phyloP scores from a whole-genome alignment of 2,113 vertebrate genomes.

The Egretta garzetta region DNA sequence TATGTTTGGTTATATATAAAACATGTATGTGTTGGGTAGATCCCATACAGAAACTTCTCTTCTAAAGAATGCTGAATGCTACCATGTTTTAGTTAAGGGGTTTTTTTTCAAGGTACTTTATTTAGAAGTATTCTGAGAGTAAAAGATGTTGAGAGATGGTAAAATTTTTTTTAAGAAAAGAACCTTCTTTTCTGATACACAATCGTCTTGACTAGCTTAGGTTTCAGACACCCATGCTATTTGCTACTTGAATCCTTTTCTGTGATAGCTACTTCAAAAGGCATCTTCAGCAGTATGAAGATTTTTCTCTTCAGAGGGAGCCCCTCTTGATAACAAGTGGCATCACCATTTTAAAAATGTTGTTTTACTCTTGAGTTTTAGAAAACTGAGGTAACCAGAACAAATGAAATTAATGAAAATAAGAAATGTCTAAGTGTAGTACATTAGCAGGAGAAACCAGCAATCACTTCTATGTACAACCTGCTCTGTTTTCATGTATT shows the following conservation, averaged over 20 bases:
- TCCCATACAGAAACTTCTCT: background rate
- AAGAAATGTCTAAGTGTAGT: background rate
- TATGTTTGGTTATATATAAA: background rate
- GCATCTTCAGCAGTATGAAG: background rate
- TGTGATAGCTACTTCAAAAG: background rate
- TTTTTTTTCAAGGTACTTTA: background rate
- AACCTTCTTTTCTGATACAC: background rate
- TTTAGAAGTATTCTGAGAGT: background rate
- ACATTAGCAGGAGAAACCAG: background rate
- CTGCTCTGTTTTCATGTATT: background rate
- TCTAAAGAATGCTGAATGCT: background rate
- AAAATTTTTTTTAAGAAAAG: background rate
- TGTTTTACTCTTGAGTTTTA: background rate
- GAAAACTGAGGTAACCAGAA: background rate
- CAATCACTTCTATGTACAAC: background rate
- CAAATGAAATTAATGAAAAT: background rate
- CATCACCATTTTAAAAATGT: background rate
- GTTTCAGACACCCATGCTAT: accelerated
- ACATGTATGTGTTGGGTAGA: background rate
- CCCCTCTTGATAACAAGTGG: background rate
- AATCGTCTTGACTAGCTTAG: background rate
- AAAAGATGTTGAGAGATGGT: background rate
- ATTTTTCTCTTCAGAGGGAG: background rate
- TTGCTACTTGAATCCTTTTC: background rate
- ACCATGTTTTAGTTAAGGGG: background rate